Percentiles rank a stretch among this genome's conserved stretches.
These are phyloP conservation scores for Arctocebus calabarensis DNA, from an alignment of 2,797 vertebrate genomes.

Conservation along the genomic window DNA sequence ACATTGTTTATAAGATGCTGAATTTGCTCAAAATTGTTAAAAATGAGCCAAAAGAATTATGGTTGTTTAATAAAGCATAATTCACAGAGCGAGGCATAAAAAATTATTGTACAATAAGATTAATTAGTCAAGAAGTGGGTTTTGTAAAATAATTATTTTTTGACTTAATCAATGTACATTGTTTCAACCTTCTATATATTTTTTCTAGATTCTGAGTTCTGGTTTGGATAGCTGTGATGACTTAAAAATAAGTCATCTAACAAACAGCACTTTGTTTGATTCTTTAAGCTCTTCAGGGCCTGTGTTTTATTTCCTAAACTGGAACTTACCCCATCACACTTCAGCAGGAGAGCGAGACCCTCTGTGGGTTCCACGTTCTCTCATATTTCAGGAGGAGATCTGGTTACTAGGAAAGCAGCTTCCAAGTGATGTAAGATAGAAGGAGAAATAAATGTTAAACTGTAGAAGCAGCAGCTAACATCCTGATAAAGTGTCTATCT, in stretches of 20 bases:
- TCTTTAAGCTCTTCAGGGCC: neutral
- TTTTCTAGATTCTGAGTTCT: neutral
- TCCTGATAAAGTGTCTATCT: neutral
- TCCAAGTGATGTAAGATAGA: neutral
- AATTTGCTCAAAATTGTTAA: neutral
- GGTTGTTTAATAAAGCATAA: neutral
- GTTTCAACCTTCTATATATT: neutral
- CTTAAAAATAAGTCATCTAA: neutral
- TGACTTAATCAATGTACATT: neutral
- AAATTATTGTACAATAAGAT: neutral
- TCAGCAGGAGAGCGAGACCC: neutral
- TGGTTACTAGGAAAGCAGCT: neutral
- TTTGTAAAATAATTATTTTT: neutral
- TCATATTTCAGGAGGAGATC: neutral
- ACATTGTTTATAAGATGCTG: neutral
- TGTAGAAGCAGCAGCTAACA: neutral
- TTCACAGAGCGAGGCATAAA: neutral
- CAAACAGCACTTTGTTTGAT: neutral
- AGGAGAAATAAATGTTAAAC: neutral
- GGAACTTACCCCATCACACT: neutral
- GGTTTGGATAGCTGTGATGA: neutral
- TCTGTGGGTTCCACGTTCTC: neutral
- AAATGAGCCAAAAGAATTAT: neutral
- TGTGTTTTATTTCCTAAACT: neutral
- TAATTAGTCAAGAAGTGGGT: neutral